Evolutionary conservation across 2,888 invertebrate genomes (phyloP), one percentile per base, ranked within the genome.

Genomic region (Drosophila cracens): DNA sequence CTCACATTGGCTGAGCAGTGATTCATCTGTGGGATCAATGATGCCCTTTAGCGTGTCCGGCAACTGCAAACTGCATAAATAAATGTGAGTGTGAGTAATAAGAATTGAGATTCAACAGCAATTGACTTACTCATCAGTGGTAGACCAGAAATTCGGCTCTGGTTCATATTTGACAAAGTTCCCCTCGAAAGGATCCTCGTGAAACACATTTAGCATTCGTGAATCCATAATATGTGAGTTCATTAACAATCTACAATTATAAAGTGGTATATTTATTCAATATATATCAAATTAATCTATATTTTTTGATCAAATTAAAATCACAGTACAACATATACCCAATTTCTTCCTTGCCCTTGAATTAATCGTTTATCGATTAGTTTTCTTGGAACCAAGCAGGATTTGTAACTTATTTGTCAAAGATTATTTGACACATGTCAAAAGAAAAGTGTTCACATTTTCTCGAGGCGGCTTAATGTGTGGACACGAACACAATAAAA

Each of bases 151-250:
- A 63, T 82, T 90, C 0, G 91, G 68, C 25, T 91, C 91, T 13
- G 87, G 78, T 34, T 91, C 92, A 82, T 87, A 93, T 79, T 90
- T 91, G 2, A 75, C 72, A 79, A 90, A 93, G 74, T 90, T 92
- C 33, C 91, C 92, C 74, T 93, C 93, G 69, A 91, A 93, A 72
- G 92, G 91, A 73, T 93, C 93, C 85, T 93, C 93, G 70, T 92
- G 92, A 73, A 92, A 92, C 56, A 90, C 88, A 76, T 92, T 93
- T 52, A 93, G 85, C 83, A 93, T 87, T 62, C 91, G 87, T 58
- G 93, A 93, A 84, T 93, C 93, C 93, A 93, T 93, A 68, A 63
- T 63, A 21, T 46, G 40, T 52, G 61, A 51, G 56, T 72, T 29
- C 54, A 54, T 51, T 29, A 29, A 61, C 36, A 33, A 33, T 64